phyloP scores from a whole-genome alignment of 1,140 invertebrate genomes.

The Manduca sexta region DNA sequence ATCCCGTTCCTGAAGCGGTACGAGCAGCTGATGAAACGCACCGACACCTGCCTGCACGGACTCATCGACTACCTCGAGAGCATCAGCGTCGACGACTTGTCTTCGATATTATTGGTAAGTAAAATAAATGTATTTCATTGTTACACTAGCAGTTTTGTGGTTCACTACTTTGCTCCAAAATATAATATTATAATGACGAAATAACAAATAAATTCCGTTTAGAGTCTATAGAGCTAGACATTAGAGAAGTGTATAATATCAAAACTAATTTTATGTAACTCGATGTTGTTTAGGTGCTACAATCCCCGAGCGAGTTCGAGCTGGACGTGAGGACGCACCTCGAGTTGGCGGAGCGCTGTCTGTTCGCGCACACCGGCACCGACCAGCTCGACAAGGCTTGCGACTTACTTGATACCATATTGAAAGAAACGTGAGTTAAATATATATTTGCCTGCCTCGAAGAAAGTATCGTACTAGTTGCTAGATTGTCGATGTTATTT shows the following conservation, averaged over 20 bases:
- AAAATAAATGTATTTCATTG: too few relatives aligned
- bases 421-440: conserved; percentile 45
- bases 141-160: too few relatives aligned
- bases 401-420: conserved; percentile 47
- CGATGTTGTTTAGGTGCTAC: conserved; percentile 34
- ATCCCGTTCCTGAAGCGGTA: conserved; percentile 51
- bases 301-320: conserved; percentile 45
- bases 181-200: too few relatives aligned
- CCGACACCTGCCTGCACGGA: conserved; percentile 23
- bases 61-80: conserved; percentile 47
- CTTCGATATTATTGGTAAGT: conserved; percentile 44
- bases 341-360: conserved; percentile 48
- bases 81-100: conserved; percentile 48
- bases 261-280: too few relatives aligned
- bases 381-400: conserved; percentile 54
- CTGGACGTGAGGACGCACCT: conserved; percentile 44
- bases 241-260: too few relatives aligned
- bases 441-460: not conserved
- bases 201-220: too few relatives aligned
- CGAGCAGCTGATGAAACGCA: conserved; percentile 23
- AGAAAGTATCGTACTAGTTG: too few relatives aligned
- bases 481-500: too few relatives aligned
- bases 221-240: too few relatives aligned
- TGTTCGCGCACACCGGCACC: conserved; percentile 46
- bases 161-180: too few relatives aligned